These are phyloP conservation scores for Uropetala carovei DNA, from an alignment of 2,888 invertebrate genomes.

Conservation along the genomic window DNA sequence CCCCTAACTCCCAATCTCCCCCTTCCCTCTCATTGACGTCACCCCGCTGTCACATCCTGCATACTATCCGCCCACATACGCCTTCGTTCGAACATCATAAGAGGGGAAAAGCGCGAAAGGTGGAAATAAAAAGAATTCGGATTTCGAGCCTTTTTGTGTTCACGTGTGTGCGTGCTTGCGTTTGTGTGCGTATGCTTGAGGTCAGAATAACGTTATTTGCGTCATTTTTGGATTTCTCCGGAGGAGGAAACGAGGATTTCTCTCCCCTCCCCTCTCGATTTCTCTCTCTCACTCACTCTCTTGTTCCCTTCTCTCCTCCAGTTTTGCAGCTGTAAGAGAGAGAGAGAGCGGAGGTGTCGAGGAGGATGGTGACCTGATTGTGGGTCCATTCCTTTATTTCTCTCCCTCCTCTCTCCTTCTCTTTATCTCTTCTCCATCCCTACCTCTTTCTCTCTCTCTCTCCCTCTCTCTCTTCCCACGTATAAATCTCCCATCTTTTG, in stretches of 20 bases:
- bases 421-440: neutral
- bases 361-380: neutral
- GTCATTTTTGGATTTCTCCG: slow-evolving; percentile 31
- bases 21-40: slow-evolving; percentile 36
- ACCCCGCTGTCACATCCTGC: slow-evolving; percentile 53
- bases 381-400: neutral
- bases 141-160: slow-evolving; percentile 42
- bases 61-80: slow-evolving; percentile 51
- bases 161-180: neutral
- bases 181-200: slow-evolving; percentile 17
- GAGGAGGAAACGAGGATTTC: neutral
- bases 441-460: neutral
- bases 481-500: slow-evolving; percentile 11
- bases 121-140: slow-evolving; percentile 56
- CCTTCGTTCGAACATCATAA: slow-evolving; percentile 12
- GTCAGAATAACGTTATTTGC: slow-evolving; percentile 48
- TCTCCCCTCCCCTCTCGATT: neutral
- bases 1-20: neutral
- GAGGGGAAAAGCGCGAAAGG: slow-evolving; percentile 15
- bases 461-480: neutral
- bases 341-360: too few relatives aligned
- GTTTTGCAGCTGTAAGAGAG: too few relatives aligned
- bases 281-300: too few relatives aligned
- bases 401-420: neutral
- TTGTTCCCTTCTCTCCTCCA: too few relatives aligned